Conservation (phyloP, 2,888 invertebrate species). For the Ochropacha duplaris region DNA sequence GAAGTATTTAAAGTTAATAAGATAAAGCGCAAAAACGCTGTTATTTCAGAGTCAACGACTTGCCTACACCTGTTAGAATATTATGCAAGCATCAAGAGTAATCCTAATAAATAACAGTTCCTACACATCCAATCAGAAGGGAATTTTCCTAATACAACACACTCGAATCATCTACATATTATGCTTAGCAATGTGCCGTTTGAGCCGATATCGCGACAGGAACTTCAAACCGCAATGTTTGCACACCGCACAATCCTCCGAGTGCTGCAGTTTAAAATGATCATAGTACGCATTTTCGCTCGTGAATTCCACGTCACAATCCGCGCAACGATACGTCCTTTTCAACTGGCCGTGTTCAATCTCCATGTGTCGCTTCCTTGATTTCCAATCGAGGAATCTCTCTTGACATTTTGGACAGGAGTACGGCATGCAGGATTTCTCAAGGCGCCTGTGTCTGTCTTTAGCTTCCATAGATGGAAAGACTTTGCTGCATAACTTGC, state of each 20-base stretch:
- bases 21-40: background rate
- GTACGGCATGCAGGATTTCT: slow-evolving; percentile 71
- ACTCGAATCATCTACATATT: slow-evolving; percentile 23
- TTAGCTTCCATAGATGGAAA: slow-evolving; percentile 73
- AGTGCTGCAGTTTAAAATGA: slow-evolving; percentile 68
- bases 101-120: background rate
- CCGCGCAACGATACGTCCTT: slow-evolving; percentile 54
- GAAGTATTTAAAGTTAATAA: background rate
- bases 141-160: background rate
- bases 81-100: background rate
- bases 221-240: slow-evolving; percentile 72
- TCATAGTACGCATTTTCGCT: slow-evolving; percentile 64
- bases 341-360: slow-evolving; percentile 57
- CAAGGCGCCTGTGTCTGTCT: slow-evolving; percentile 59
- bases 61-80: too few species aligned
- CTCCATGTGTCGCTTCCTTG: slow-evolving; percentile 65
- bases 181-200: slow-evolving; percentile 66
- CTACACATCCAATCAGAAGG: background rate
- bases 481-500: slow-evolving; percentile 61
- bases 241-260: slow-evolving; percentile 62
- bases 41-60: too few species aligned
- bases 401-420: slow-evolving; percentile 67
- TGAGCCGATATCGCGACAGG: slow-evolving; percentile 57
- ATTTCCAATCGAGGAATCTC: slow-evolving; percentile 64
- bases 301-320: slow-evolving; percentile 61